Evolutionary conservation across 2,888 invertebrate species (phyloP), one percentile per base, ranked within the genome.

Genomic region (Drosophila tripunctata): DNA sequence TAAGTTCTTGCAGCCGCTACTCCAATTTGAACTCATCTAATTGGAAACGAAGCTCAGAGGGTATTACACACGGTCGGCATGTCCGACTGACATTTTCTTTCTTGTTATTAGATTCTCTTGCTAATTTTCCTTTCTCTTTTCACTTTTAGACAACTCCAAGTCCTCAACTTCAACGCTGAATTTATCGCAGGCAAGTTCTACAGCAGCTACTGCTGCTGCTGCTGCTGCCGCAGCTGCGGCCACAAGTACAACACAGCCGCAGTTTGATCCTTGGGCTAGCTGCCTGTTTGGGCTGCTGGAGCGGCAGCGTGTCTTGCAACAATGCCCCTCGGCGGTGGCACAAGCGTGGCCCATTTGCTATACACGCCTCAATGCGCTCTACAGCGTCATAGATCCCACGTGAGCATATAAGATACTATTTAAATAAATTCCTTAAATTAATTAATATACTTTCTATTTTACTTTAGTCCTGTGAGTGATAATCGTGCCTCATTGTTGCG

Each of bases 261-360:
- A 94, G 10, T 94, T 94, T 51, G 98, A 98, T 93, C 96, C 98
- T 1, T 98, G 98, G 98, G 96, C 97, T 83, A 94, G 94, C 63
- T 96, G 97, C 65, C 92, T 99, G 19, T 96, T 97, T 89, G 97
- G 96, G 4, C 95, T 99, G 81, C 92, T 99, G 86, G 97, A 98
- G 89, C 94, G 96, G 17, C 95, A 95, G 66, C 94, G 96, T 58
- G 94, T 98, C 45, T 94, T 97, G 15, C 94, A 95, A 10, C 93
- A 94, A 30, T 99, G 98, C 88, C 96, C 97, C 0, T 94, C 95
- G 19, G 97, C 97, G 1, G 94, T 97, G 0, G 93, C 95, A 38
- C 97, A 98, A 88, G 96, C 98, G 2, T 99, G 99, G 99, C 98
- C 99, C 0, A 96, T 98, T 60, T 95, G 98, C 21, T 98, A 96